Evolutionary conservation across 1,140 invertebrate genomes (phyloP).

Genomic region (Tribolium madens): DNA sequence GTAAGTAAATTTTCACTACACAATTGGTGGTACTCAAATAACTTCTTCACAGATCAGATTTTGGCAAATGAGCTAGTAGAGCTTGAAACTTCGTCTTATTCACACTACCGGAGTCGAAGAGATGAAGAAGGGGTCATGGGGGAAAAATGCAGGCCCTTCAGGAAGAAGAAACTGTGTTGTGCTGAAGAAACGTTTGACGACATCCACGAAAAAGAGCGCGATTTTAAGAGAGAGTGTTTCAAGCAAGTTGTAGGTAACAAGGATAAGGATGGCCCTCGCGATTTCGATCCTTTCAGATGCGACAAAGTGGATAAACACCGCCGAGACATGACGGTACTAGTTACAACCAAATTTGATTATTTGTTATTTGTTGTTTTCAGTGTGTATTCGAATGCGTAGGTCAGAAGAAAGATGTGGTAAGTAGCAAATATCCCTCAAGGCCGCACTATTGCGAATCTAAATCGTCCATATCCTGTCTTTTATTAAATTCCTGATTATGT

Average conservation of each 20-base stretch:
- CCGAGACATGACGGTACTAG: slow-evolving; percentile 59
- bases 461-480: slow-evolving; percentile 41
- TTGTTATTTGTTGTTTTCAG: slow-evolving; percentile 53
- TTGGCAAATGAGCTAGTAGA: slow-evolving; percentile 44
- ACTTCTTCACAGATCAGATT: slow-evolving; percentile 43
- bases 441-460: slow-evolving; percentile 15
- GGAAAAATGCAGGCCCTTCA: slow-evolving; percentile 57
- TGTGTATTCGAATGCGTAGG: slow-evolving; percentile 59
- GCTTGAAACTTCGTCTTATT: background rate
- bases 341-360: background rate
- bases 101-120: slow-evolving; percentile 45
- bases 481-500: slow-evolving; percentile 4
- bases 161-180: slow-evolving; percentile 55
- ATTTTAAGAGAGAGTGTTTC: slow-evolving; percentile 57
- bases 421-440: slow-evolving; percentile 52
- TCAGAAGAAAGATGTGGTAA: slow-evolving; percentile 59
- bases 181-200: slow-evolving; percentile 56
- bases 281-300: slow-evolving; percentile 60
- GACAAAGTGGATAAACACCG: slow-evolving; percentile 55
- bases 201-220: slow-evolving; percentile 54
- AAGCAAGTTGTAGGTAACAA: slow-evolving; percentile 56
- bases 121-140: slow-evolving; percentile 53
- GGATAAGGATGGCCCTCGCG: slow-evolving; percentile 49
- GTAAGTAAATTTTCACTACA: slow-evolving; percentile 53
- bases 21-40: background rate